Evolutionary conservation across 2,113 vertebrate genomes (phyloP).

Genomic region (Prunella himalayana): DNA sequence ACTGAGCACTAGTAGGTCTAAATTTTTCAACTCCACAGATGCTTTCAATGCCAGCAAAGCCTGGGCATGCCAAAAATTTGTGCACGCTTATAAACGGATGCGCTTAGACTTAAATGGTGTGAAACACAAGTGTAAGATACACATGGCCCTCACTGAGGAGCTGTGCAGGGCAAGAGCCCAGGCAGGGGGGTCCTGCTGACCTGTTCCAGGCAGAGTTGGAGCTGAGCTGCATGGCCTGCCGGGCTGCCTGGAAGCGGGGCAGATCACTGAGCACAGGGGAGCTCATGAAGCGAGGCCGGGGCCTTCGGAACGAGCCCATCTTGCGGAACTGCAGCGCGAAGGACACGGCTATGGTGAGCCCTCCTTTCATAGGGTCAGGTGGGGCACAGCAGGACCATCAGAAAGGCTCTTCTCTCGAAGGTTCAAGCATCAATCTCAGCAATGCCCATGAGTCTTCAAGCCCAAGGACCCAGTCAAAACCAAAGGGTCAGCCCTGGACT

Average conservation of each 20-base stretch:
- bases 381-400: not conserved
- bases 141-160: fast-evolving
- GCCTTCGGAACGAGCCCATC: constrained; percentile 80
- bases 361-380: constrained; percentile 69
- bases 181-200: constrained; percentile 44
- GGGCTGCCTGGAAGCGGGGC: constrained; percentile 78
- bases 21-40: not conserved
- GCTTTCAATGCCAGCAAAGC: not conserved
- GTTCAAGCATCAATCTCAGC: fast-evolving
- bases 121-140: not conserved
- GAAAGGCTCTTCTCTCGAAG: constrained; percentile 2
- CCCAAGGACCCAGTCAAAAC: not conserved
- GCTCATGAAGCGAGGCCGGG: constrained; percentile 91
- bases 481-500: not conserved
- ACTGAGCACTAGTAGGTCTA: not conserved
- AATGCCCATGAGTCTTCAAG: not conserved
- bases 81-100: not conserved
- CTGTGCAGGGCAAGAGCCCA: not conserved
- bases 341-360: constrained; percentile 15
- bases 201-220: constrained; percentile 94
- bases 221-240: constrained; percentile 81
- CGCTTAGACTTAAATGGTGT: not conserved
- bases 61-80: not conserved
- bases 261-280: constrained; percentile 92
- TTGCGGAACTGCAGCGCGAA: constrained; percentile 55